Evolutionary conservation across 2,113 vertebrate species (phyloP), one percentile per base, ranked within the genome.

Genomic region (human): DNA sequence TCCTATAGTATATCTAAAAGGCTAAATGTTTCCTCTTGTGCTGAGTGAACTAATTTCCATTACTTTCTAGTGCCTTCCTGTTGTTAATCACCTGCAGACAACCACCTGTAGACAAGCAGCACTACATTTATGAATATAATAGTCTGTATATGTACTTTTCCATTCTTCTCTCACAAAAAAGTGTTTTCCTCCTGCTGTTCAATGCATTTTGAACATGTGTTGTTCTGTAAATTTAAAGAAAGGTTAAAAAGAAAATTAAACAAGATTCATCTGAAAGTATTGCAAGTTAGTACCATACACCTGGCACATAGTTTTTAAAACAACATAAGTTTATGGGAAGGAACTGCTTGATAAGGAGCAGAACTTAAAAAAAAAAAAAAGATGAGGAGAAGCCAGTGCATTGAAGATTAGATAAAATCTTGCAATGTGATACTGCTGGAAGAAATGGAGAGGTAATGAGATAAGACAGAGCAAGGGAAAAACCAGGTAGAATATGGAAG

Each of bases 171-270:
- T 57, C 30, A 23, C 18, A 78, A 40, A 76, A 66, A 72, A 25
- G 7, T 59, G 20, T 64, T 86, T 80, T 70, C 61, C 10, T 89
- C 94, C 85, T 96, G 86, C 57, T 95, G 78, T 35, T 97, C 52
- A 93, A 79, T 61, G 38, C 2, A 61, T 82, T 94, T 96, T 82
- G 93, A 95, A 87, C 40, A 86, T 57, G 16, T 89, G 92, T 48
- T 89, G 1, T 86, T 97, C 92, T 84, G 48, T 86, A 64, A 83
- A 93, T 95, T 48, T 83, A 80, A 97, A 86, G 48, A 35, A 96
- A 97, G 30, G 20, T 96, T 93, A 97, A 93, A 95, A 87, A 76
- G 82, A 95, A 98, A 93, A 96, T 95, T 95, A 97, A 96, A 72
- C 61, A 92, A 97, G 79, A 95, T 72, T 97, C 64, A 84, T 90